Percentiles rank a stretch among this genome's conserved stretches.
Conservation (phyloP, 2,888 invertebrate species). For the Coenonympha glycerion region DNA sequence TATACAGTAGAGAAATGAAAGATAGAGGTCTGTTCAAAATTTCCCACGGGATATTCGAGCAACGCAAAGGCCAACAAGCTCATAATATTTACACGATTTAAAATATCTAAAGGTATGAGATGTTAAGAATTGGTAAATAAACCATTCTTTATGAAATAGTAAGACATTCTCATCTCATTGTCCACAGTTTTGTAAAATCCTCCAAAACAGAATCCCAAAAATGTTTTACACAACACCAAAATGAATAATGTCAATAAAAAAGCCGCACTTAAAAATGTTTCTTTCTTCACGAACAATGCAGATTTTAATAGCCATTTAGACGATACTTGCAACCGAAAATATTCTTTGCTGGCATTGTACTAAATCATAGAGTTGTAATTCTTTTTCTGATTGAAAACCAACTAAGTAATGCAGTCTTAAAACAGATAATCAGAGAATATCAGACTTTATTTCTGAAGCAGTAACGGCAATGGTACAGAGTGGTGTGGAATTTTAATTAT, state of each 20-base stretch:
- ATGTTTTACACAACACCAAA: slow-evolving; percentile 4
- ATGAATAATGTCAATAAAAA: slow-evolving; percentile 13
- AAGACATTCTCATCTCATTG: not conserved
- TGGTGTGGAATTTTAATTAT: slow-evolving; percentile 20
- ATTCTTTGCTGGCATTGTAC: slow-evolving; percentile 11
- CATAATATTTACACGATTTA: no score
- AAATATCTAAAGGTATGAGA: no score
- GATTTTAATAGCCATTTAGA: slow-evolving; percentile 20
- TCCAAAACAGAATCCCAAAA: slow-evolving; percentile 1
- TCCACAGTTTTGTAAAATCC: not conserved
- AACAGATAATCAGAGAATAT: not conserved
- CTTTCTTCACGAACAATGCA: slow-evolving; percentile 20
- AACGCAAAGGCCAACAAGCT: no score
- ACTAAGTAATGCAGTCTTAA: slow-evolving; percentile 5
- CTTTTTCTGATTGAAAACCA: slow-evolving; percentile 6
- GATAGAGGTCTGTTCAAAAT: no score
- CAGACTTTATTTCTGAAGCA: slow-evolving; percentile 7
- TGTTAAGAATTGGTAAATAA: no score
- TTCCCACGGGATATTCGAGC: no score
- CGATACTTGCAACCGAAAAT: slow-evolving; percentile 12
- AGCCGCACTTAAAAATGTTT: slow-evolving; percentile 13
- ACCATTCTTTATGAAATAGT: not conserved
- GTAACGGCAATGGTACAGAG: not conserved
- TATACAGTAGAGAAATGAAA: no score
- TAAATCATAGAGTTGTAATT: slow-evolving; percentile 19